Evolutionary conservation across 2,797 vertebrate genomes (phyloP), one percentile per base, ranked within the genome.

Genomic region (Podargus strigoides): DNA sequence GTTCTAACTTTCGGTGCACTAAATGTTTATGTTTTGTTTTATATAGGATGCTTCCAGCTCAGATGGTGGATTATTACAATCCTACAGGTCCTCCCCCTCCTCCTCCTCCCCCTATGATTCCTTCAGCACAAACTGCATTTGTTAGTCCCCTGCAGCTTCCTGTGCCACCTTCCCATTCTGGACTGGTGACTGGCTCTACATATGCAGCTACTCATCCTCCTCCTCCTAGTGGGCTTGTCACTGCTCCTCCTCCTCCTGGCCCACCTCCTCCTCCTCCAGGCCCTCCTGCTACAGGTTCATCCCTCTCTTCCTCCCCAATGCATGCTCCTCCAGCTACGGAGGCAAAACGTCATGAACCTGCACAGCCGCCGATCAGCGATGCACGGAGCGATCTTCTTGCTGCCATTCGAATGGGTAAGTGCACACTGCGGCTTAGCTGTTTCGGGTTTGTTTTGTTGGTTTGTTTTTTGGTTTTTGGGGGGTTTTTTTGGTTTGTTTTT

Each of bases 391-490:
- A 99, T 94, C 98, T 99, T 49, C 98, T 99, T 41, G 98, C 99
- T 87, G 99, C 99, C 83, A 99, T 99, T 90, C 98, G 99, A 32
- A 99, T 99, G 99, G 99, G 99, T 99, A 95, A 97, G 98, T 94
- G 32, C 24, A 15, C 5, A 5, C 30, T 23, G 15, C 8, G 24
- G 10, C 66, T 8, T 3, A 47, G 14, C 4, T 5, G 3, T 27
- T 64, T 36, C 4, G n/a, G n/a, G n/a, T n/a, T n/a, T n/a, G n/a
- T n/a, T n/a, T 14, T 14, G 36, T 50, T 8, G 10, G 44, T 46
- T 46, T 46, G 44, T 20, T 46, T 46, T 28, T 37, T 46, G n/a
- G n/a, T n/a, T n/a, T n/a, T n/a, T n/a, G n/a, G n/a, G n/a, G n/a
- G n/a, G n/a, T n/a, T n/a, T 14, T 14, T 39, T 50, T 8, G 10